These are phyloP conservation scores for Cactoblastis cactorum DNA, from an alignment of 2,888 invertebrate genomes.

Conservation along the genomic window DNA sequence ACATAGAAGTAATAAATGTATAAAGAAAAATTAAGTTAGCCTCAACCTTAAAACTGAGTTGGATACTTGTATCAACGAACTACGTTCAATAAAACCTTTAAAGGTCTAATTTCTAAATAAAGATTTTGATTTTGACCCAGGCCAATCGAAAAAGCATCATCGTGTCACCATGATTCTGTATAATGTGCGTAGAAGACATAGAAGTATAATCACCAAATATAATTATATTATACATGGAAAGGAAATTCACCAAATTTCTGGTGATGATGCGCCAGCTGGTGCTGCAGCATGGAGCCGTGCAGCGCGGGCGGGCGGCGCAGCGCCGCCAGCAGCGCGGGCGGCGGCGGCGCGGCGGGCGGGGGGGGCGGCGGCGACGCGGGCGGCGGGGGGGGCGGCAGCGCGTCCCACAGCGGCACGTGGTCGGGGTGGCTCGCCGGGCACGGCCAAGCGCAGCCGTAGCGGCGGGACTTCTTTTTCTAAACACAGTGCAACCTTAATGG, in stretches of 20 bases:
- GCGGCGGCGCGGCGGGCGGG: constrained; percentile 16
- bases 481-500: too few species aligned
- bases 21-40: too few species aligned
- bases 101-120: too few species aligned
- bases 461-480: constrained; percentile 46
- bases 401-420: constrained; percentile 75
- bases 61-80: too few species aligned
- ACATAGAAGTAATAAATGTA: too few species aligned
- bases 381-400: constrained; percentile 70
- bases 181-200: too few species aligned
- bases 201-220: too few species aligned
- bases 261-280: constrained; percentile 19
- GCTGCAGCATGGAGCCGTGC: not conserved
- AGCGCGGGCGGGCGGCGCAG: constrained; percentile 16
- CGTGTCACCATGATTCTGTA: too few species aligned
- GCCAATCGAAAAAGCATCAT: too few species aligned
- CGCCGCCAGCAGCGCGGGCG: constrained; percentile 18
- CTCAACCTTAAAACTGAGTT: too few species aligned
- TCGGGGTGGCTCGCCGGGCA: constrained; percentile 64
- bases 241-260: constrained; percentile 34
- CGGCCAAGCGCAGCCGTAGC: constrained; percentile 67
- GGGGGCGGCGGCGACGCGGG: constrained; percentile 59
- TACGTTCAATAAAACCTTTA: too few species aligned
- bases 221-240: not conserved
- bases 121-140: too few species aligned